A percentile compares a stretch with the other conserved stretches of the same genome.
phyloP scores from a whole-genome alignment of 2,797 vertebrate species.

The Luscinia megarhynchos region DNA sequence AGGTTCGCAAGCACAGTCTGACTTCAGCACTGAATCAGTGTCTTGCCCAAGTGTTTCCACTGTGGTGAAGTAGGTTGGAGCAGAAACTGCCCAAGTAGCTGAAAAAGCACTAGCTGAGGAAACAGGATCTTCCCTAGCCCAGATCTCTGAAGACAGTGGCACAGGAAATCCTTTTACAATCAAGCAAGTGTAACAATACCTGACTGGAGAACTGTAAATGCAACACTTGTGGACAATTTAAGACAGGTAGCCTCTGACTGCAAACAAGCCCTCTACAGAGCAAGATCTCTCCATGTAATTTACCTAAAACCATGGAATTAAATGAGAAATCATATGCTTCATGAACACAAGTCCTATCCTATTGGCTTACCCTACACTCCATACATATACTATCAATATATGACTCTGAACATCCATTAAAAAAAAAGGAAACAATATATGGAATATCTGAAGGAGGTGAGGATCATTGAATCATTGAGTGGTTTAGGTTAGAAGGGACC shows the following conservation, averaged over 20 bases:
- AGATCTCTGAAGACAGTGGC: background rate
- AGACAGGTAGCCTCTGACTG: background rate
- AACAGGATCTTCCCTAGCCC: background rate
- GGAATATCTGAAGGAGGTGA: background rate
- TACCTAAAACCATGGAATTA: background rate
- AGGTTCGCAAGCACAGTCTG: background rate
- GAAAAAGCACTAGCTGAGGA: background rate
- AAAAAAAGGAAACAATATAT: background rate
- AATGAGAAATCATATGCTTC: background rate
- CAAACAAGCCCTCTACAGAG: background rate
- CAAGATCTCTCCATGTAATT: background rate
- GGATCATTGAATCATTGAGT: background rate
- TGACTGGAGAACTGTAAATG: background rate
- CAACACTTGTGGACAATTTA: background rate
- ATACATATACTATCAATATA: background rate
- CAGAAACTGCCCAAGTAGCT: background rate
- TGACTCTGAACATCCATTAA: background rate
- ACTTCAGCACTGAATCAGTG: background rate
- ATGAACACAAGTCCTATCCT: background rate
- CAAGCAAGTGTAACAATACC: background rate
- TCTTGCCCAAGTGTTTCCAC: background rate
- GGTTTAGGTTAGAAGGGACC: background rate
- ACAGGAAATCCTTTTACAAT: background rate
- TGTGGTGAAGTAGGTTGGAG: background rate
- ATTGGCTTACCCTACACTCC: background rate